A percentile compares a stretch with the other conserved stretches of the same genome.
Conservation (phyloP, 2,113 vertebrate species). For the Pangasianodon hypophthalmus region DNA sequence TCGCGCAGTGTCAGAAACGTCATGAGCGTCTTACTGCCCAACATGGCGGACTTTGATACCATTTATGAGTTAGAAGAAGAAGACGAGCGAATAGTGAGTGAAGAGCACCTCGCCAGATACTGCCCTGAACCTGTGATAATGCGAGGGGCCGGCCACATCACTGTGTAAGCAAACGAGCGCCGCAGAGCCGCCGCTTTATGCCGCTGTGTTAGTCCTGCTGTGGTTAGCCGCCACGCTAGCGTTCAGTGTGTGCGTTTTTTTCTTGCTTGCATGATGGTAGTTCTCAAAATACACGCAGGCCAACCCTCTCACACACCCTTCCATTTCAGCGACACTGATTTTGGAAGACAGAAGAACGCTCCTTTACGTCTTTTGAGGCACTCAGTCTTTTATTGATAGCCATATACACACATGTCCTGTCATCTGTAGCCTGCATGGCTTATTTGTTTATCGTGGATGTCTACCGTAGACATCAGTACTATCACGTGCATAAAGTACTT, state of each 20-base stretch:
- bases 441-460: background rate
- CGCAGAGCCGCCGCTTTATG: conserved; percentile 20
- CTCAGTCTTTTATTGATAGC: conserved; percentile 26
- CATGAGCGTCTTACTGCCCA: conserved; percentile 92
- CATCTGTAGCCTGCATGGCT: background rate
- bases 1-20: conserved; percentile 70
- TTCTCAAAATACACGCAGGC: conserved; percentile 40
- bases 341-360: conserved; percentile 7
- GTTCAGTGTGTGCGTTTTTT: conserved; percentile 31
- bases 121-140: conserved; percentile 93
- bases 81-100: conserved; percentile 87
- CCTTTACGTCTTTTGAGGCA: background rate
- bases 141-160: conserved; percentile 95
- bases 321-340: conserved; percentile 13
- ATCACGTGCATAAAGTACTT: background rate
- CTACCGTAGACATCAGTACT: no score
- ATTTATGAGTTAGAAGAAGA: conserved; percentile 98
- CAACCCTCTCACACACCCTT: conserved; percentile 25
- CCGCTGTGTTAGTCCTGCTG: conserved; percentile 27
- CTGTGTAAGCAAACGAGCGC: conserved; percentile 84
- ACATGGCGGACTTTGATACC: conserved; percentile 99
- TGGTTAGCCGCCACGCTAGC: conserved; percentile 51
- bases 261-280: conserved; percentile 16
- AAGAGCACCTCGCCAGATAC: conserved; percentile 85
- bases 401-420: background rate